Base-by-base conservation (phyloP, 1,140 invertebrate genomes). In the Trissolcus basalis region DNA sequence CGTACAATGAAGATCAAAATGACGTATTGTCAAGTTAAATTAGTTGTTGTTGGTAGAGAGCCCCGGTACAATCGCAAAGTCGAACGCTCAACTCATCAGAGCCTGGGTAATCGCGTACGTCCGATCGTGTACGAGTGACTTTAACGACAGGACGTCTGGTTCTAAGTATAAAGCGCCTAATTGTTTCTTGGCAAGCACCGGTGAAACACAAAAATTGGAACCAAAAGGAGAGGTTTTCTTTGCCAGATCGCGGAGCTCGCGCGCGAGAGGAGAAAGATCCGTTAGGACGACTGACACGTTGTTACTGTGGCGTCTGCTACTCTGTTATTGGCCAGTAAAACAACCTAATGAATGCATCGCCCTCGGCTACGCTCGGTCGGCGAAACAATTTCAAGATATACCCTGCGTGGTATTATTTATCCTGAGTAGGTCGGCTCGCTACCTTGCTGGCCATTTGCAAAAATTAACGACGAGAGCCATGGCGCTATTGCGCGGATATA, bases 341-440 rank as follows among this genome's bases (percentile, higher is more conserved):
- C 85, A 80, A 85, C 72, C 83, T 88, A 88, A 88, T 85, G 87
- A 87, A 86, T 84, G 83, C 83, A 85, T 85, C 80, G 84, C 85
- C 82, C 81, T 74, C 75, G 79, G 83, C 74, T 49, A 77, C 67
- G 67, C 60, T 77, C 50, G 72, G 71, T 80, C 54, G 77, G 73
- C 80, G 69, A 81, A 86, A 85, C 82, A 81, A 83, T 85, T 85
- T 83, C 80, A 78, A 69, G 65, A 63, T 80, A 81, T 65, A 71
- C 71, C 60, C 55, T 41, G 61, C 68, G 68, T 72, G 74, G 19
- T 72, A 77, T 78, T 80, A 83, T 83, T 79, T 69, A 81, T 79
- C 74, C 50, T 69, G 55, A 82, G 81, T 81, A 82, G 82, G 79
- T 81, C 81, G 78, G 56, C 45, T 54, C 58, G 79, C 71, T 77